phyloP scores from a whole-genome alignment of 2,113 vertebrate genomes.

The Nyctibius bracteatus region DNA sequence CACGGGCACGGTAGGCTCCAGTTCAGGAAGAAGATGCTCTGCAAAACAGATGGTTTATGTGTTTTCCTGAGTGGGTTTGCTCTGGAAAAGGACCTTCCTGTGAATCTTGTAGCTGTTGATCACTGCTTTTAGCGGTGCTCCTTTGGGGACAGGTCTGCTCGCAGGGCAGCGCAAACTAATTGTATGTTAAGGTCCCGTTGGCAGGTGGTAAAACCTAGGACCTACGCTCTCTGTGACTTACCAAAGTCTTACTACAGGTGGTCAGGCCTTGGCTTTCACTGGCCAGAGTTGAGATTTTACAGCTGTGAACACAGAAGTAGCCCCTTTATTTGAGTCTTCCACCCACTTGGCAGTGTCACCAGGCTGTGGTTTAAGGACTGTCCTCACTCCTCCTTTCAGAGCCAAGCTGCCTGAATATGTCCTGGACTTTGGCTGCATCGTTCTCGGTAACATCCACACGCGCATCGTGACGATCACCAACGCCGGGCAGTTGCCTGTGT shows the following conservation, averaged over 20 bases:
- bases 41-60: background rate
- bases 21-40: background rate
- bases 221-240: background rate
- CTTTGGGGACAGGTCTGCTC: background rate
- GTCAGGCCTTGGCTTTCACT: background rate
- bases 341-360: background rate
- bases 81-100: background rate
- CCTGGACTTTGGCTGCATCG: constrained; percentile 79
- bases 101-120: background rate
- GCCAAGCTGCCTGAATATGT: constrained; percentile 76
- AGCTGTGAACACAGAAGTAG: background rate
- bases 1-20: no score
- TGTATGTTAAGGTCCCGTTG: background rate
- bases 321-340: background rate
- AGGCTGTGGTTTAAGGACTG: background rate
- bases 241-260: background rate
- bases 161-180: background rate
- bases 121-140: background rate
- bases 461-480: constrained; percentile 78
- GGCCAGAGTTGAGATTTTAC: background rate
- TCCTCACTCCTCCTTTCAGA: constrained; percentile 65
- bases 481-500: constrained; percentile 67
- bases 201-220: background rate
- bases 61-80: background rate
- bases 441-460: constrained; percentile 51